Percentiles rank a stretch among this genome's conserved stretches.
These are phyloP conservation scores for Eucera pruinosa DNA, from an alignment of 2,888 invertebrate species.

Conservation along the genomic window DNA sequence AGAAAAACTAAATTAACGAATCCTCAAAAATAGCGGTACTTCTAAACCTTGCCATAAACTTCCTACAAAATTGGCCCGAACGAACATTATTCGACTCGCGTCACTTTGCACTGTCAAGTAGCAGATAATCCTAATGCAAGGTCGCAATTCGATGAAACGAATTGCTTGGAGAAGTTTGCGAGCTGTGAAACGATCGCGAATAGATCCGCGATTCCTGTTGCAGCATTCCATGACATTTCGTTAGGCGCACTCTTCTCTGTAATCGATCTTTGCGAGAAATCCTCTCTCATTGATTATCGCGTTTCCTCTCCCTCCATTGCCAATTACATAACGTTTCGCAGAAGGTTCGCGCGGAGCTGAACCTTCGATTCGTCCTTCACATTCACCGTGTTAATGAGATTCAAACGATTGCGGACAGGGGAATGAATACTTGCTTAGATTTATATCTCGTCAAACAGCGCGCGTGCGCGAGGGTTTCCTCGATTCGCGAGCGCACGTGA, in stretches of 20 bases:
- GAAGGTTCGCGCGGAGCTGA: constrained; percentile 4
- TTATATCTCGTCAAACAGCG: constrained; percentile 12
- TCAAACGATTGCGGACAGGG: constrained; percentile 17
- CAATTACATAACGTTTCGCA: neutral
- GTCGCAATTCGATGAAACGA: too few relatives aligned
- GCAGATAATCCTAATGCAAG: too few relatives aligned
- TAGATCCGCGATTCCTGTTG: neutral
- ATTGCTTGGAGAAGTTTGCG: too few relatives aligned
- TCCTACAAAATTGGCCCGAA: too few relatives aligned
- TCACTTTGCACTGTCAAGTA: too few relatives aligned
- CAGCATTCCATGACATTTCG: neutral
- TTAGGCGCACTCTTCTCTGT: too few relatives aligned
- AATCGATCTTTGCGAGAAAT: constrained; percentile 10
- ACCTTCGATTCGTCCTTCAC: constrained; percentile 3
- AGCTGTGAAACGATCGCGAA: too few relatives aligned
- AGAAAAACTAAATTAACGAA: too few relatives aligned
- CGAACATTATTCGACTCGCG: too few relatives aligned
- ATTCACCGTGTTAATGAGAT: constrained; percentile 14
- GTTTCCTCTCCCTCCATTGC: constrained; percentile 4
- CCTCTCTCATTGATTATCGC: neutral
- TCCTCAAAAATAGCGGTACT: too few relatives aligned
- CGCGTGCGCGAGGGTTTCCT: neutral
- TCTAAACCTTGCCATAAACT: too few relatives aligned
- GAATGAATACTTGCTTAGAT: constrained; percentile 9
- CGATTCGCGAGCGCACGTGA: neutral